Evolutionary conservation across 2,113 vertebrate species (phyloP).

Genomic region (Sardina pilchardus): DNA sequence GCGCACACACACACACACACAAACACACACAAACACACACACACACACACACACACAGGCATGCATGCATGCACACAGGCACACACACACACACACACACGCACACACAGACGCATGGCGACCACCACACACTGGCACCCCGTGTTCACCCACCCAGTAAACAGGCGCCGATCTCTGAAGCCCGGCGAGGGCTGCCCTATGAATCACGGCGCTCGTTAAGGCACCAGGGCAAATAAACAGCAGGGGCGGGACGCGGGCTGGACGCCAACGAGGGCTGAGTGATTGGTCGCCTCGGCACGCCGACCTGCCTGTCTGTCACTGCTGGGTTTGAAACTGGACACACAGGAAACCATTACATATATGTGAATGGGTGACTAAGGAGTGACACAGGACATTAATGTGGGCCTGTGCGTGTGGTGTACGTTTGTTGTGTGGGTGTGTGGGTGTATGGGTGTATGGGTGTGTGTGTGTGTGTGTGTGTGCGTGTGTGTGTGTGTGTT

Average conservation of each 20-base stretch:
- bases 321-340: not conserved
- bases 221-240: conserved; percentile 73
- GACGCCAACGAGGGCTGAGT: not conserved
- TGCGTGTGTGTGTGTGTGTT: not conserved
- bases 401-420: not conserved
- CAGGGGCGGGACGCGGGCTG: not conserved
- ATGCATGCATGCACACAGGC: too few relatives aligned
- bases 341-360: not conserved
- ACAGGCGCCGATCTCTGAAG: not conserved
- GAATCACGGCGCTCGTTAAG: conserved; percentile 72
- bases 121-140: not conserved
- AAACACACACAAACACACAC: too few relatives aligned
- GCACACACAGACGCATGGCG: too few relatives aligned
- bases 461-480: conserved; percentile 3
- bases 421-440: conserved; percentile 17
- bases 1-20: too few relatives aligned
- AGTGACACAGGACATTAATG: not conserved
- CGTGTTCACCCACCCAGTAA: not conserved
- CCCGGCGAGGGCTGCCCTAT: conserved; percentile 52
- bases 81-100: not conserved
- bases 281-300: not conserved
- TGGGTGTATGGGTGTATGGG: too few relatives aligned
- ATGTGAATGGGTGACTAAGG: not conserved
- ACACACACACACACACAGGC: too few relatives aligned
- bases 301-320: not conserved